These are phyloP conservation scores for Amblyraja radiata DNA, from an alignment of 2,797 vertebrate species.

Conservation along the genomic window DNA sequence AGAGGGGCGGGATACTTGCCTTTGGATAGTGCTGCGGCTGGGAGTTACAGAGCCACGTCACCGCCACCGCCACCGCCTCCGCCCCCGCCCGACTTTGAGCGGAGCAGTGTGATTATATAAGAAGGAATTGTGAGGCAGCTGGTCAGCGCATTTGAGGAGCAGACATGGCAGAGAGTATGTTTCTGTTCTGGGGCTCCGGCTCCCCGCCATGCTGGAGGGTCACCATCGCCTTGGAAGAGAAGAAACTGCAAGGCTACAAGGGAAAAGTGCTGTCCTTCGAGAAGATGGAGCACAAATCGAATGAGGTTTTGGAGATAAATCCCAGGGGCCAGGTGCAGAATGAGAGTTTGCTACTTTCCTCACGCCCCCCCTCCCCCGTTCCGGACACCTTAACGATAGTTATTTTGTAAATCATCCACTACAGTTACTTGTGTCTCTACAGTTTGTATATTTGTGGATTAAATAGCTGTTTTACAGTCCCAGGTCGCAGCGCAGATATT, in stretches of 20 bases:
- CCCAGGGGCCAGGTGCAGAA: conserved; percentile 57
- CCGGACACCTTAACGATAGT: background rate
- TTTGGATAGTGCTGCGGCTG: background rate
- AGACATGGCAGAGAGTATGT: conserved; percentile 43
- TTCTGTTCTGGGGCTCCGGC: conserved; percentile 57
- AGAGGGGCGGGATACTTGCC: no score
- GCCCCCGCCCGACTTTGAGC: no score
- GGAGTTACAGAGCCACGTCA: background rate
- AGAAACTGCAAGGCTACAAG: conserved; percentile 56
- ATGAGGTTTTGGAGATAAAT: conserved; percentile 55
- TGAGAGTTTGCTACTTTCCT: background rate
- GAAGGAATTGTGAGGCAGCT: no score
- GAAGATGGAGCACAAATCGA: conserved; percentile 55
- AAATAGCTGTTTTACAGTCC: background rate
- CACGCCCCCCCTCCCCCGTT: background rate
- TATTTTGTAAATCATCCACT: no score
- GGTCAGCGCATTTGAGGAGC: background rate
- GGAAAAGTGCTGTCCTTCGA: conserved; percentile 50
- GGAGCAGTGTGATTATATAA: background rate
- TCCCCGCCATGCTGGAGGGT: conserved; percentile 64
- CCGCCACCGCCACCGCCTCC: background rate
- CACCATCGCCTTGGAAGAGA: conserved; percentile 62
- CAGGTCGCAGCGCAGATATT: background rate
- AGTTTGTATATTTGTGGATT: background rate
- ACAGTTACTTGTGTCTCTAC: background rate